Base-by-base conservation (phyloP, 37 sponge, comb jelly and placozoan species). In the Beroe forskalii region DNA sequence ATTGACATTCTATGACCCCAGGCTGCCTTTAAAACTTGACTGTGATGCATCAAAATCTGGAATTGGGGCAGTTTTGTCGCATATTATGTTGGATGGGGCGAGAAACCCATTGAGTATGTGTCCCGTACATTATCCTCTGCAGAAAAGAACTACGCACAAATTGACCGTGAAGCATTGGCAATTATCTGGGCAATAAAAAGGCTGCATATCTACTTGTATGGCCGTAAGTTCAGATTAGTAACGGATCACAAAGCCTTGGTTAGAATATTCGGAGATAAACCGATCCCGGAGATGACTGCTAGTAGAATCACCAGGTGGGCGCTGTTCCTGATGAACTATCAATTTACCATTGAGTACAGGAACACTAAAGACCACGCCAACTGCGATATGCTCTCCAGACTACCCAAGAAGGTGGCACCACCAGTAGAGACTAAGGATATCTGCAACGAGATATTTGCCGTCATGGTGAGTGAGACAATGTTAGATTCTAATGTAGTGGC, bases 221-320 rank as follows among this genome's bases (percentile, higher is more conserved):
- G 89, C 0, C 55, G 60, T 25, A 22, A 86, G 23, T 86, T 86
- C 25, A 60, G 43, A 27, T 30, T 86, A 4, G 32, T 41, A 17
- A 86, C 89, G 19, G 92, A 94, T 35, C 94, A 94, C 38, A 90
- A 91, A 40, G 90, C 93, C n/a, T 55, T 92, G 39, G 62, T 61
- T 0, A 62, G 62, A 32, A 91, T 94, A 9, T 89, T 94, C 55
- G 91, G 90, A 1, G 72, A 60, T 60, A 60, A 32, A 3, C 80
- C 90, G 9, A 75, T 93, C 27, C 91, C 92, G n/a, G 12, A 66
- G 27, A 35, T 94, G 33, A 92, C 91, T 28, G 89, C 92, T 35
- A 90, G 90, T 3, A 31, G 91, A 35, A 62, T 94, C 1, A 93
- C 90, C 39, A 41, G 92, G 12, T 94, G 91, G 90, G 94, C 94